Base-by-base conservation (phyloP, 2,797 vertebrate genomes). In the Chloroceryle inda region DNA sequence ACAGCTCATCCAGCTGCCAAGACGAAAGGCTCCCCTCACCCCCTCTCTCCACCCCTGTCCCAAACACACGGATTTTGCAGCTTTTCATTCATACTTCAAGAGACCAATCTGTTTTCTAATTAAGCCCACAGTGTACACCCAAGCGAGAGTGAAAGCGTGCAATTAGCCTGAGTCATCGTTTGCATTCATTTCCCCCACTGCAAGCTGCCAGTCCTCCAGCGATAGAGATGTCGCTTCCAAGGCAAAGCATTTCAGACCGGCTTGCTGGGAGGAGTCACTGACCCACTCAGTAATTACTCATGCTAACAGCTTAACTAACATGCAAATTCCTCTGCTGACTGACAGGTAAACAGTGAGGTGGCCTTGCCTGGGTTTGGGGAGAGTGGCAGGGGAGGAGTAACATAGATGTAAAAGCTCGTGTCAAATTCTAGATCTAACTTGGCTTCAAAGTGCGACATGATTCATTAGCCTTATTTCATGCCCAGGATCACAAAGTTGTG, bases 291-390 rank as follows among this genome's bases (percentile, higher is more conserved):
- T 94, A 96, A 96, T 96, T 93, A 97, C 88, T 96, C 95, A 89
- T 88, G 58, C 92, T 96, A 97, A 93, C 69, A 90, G 86, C 96
- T 97, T 97, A 96, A 96, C 96, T 94, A 93, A 96, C 95, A 94
- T 96, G 96, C 96, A 97, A 97, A 97, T 97, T 94, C 96, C 83
- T 71, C 75, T 18, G 88, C 92, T 96, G 89, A 92, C 75, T 96
- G 91, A 89, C 92, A 92, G 95, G 97, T 95, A 87, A 95, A 95
- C 94, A 87, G 69, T 10, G 84, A 88, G 93, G 78, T 22, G 81
- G 87, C 29, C 87, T 35, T 37, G 92, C 89, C 90, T 84, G 86
- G 58, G 23, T 67, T 31, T 21, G 23, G 40, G 49, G 38, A 73
- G 76, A 50, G 79, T 5, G 0, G 71, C 61, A 76, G n/a, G 80